Evolutionary conservation across 1,140 invertebrate species (phyloP).

Genomic region (Planococcus citri): DNA sequence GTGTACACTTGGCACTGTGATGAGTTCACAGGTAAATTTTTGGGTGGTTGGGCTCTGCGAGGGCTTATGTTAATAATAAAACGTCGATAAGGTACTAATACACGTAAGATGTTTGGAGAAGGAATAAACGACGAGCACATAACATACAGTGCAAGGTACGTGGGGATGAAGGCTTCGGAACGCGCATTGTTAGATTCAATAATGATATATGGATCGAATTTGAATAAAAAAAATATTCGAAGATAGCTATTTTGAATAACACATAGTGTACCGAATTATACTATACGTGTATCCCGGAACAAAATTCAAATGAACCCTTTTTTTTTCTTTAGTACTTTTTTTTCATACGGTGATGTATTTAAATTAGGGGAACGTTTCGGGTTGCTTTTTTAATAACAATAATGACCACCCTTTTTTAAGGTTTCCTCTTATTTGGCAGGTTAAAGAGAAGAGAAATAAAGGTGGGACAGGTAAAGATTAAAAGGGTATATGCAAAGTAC

Average conservation of each 20-base stretch:
- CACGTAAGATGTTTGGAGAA: not conserved
- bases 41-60: not conserved
- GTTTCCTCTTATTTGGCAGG: constrained; percentile 11
- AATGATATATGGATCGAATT: constrained; percentile 17
- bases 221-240: constrained; percentile 15
- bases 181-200: constrained; percentile 10
- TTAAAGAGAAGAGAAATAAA: not conserved
- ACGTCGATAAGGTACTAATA: constrained; percentile 19
- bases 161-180: not conserved
- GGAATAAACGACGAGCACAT: not conserved
- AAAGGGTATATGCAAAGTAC: constrained; percentile 19
- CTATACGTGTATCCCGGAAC: constrained; percentile 17
- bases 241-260: constrained; percentile 20
- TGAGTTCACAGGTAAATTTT: constrained; percentile 13
- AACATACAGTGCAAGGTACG: too few species aligned
- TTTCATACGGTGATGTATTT: not conserved
- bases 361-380: constrained; percentile 16
- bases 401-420: constrained; percentile 18
- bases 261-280: constrained; percentile 4
- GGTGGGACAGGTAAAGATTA: constrained; percentile 16
- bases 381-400: constrained; percentile 17
- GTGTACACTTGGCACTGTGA: not conserved
- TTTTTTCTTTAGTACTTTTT: not conserved
- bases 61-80: constrained; percentile 10
- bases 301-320: constrained; percentile 20